Conservation (phyloP, 2,888 invertebrate species). For the Drosophila subsilvestris region DNA sequence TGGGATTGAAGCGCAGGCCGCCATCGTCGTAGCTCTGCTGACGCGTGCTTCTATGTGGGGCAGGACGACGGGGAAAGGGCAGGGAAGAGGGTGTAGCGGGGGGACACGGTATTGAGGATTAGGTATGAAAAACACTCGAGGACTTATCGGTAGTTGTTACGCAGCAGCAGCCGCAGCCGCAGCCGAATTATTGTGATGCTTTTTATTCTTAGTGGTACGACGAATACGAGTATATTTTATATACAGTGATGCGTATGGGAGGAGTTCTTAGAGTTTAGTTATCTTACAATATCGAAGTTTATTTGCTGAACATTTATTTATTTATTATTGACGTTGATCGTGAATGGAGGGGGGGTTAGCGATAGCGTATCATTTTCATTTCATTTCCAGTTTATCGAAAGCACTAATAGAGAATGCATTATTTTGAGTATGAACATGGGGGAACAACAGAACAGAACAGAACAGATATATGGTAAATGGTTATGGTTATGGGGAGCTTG, state of each 20-base stretch:
- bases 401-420: slow-evolving; percentile 72
- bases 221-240: slow-evolving; percentile 43
- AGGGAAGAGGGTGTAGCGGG: background rate
- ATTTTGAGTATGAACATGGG: slow-evolving; percentile 45
- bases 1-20: slow-evolving; percentile 56
- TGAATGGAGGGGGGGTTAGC: slow-evolving; percentile 35
- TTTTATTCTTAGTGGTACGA: background rate
- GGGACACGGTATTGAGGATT: background rate
- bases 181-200: background rate
- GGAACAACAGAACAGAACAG: slow-evolving; percentile 22
- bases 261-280: slow-evolving; percentile 43
- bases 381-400: slow-evolving; percentile 70
- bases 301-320: slow-evolving; percentile 49
- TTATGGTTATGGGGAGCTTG: slow-evolving; percentile 9
- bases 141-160: slow-evolving; percentile 17
- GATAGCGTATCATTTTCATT: slow-evolving; percentile 61
- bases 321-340: slow-evolving; percentile 26
- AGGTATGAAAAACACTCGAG: slow-evolving; percentile 45
- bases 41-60: slow-evolving; percentile 43
- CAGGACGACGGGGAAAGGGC: background rate
- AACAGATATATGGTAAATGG: slow-evolving; percentile 3
- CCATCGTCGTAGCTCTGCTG: slow-evolving; percentile 62
- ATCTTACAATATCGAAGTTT: slow-evolving; percentile 60
- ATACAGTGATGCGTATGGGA: slow-evolving; percentile 52
- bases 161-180: slow-evolving; percentile 1